phyloP scores from a whole-genome alignment of 2,888 invertebrate species.

The Drosophila maculinotata region DNA sequence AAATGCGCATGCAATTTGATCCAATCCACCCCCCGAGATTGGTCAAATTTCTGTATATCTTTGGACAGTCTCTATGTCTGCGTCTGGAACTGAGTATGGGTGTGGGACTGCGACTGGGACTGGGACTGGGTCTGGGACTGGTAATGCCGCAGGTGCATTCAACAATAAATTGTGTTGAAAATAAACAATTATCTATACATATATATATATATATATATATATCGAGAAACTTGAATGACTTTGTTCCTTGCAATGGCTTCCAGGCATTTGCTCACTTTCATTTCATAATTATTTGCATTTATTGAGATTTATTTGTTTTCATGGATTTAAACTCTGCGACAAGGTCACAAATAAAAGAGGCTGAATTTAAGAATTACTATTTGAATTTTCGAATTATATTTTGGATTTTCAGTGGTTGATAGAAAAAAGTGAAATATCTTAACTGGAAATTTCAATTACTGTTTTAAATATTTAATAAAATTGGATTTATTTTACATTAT shows the following conservation, averaged over 20 bases:
- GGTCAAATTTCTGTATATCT: conserved; percentile 5
- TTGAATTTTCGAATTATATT: background rate
- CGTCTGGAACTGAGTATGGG: background rate
- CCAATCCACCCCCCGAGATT: conserved; percentile 7
- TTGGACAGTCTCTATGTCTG: background rate
- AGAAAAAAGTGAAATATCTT: too few species aligned
- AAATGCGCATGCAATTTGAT: conserved; percentile 57
- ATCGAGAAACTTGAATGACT: conserved; percentile 24
- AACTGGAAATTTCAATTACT: too few species aligned
- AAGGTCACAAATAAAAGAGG: background rate
- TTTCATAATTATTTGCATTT: conserved; percentile 14
- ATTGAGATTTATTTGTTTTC: background rate
- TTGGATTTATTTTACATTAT: background rate
- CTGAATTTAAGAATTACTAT: background rate
- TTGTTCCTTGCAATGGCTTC: conserved; percentile 2
- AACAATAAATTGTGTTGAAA: conserved; percentile 73
- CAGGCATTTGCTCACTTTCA: conserved; percentile 31
- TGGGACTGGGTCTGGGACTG: conserved; percentile 2
- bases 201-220: conserved; percentile 34
- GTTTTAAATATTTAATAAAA: too few species aligned
- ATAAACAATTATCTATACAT: conserved; percentile 67
- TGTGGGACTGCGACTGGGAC: background rate
- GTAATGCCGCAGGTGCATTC: conserved; percentile 65
- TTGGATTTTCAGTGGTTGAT: too few species aligned
- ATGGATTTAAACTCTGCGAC: background rate